phyloP scores from a whole-genome alignment of 2,797 vertebrate species.

The Thripadectes ignobilis region DNA sequence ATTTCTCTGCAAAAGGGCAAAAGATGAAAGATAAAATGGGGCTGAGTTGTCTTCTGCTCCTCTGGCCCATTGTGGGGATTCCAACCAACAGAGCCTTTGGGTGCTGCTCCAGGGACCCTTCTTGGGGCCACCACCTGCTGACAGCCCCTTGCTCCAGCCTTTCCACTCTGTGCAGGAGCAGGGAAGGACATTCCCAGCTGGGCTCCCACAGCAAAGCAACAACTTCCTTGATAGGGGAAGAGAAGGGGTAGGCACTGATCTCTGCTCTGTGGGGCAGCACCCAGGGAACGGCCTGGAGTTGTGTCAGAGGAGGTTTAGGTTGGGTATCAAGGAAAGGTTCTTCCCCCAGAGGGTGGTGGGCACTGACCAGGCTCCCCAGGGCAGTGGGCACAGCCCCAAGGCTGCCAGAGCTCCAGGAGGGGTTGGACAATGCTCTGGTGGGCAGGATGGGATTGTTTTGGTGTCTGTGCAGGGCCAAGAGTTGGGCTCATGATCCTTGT shows the following conservation, averaged over 20 bases:
- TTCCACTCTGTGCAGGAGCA: neutral
- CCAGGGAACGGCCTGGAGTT: neutral
- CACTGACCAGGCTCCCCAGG: neutral
- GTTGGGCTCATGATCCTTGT: neutral
- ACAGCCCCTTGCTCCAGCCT: no score
- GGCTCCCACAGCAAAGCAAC: neutral
- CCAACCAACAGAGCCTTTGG: neutral
- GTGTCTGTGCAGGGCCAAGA: neutral
- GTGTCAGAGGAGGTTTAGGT: neutral
- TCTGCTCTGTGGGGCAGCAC: neutral
- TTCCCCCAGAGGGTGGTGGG: neutral
- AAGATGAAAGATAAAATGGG: neutral
- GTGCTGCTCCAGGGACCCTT: neutral
- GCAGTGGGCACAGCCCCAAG: neutral
- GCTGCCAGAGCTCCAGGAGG: neutral
- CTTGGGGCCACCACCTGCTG: neutral
- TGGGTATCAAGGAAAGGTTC: neutral
- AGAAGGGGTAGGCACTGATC: neutral
- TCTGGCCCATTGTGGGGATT: fast-evolving
- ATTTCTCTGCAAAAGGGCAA: constrained; percentile 82
- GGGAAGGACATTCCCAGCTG: neutral
- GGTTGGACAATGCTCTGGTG: neutral
- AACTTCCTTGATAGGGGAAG: neutral
- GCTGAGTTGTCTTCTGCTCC: neutral
- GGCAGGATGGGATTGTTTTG: neutral